Percentiles rank a stretch among this genome's conserved stretches.
These are phyloP conservation scores for Macrotis lagotis DNA, from an alignment of 2,113 vertebrate genomes.

Conservation along the genomic window DNA sequence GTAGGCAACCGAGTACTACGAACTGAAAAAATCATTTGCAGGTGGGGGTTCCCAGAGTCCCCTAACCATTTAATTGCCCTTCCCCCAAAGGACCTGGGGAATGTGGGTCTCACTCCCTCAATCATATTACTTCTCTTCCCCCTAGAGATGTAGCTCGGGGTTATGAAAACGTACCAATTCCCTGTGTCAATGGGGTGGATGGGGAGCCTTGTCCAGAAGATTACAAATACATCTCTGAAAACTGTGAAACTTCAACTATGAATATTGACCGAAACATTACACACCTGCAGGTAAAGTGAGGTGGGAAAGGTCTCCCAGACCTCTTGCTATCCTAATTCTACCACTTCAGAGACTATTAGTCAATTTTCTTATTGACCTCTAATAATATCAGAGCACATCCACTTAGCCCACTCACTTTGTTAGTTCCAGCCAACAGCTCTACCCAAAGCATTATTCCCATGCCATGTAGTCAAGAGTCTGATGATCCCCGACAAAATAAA, in stretches of 20 bases:
- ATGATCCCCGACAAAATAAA: background rate
- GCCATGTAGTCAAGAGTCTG: background rate
- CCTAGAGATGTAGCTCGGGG: conserved; percentile 92
- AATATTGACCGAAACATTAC: conserved; percentile 96
- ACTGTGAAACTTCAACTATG: conserved; percentile 95
- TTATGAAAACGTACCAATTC: conserved; percentile 93
- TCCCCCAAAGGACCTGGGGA: background rate
- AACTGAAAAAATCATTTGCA: conserved; percentile 93
- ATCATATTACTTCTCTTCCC: background rate
- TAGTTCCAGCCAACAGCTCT: background rate
- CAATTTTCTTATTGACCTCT: background rate
- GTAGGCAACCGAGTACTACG: conserved; percentile 89
- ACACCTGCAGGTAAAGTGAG: conserved; percentile 88
- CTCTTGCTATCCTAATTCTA: background rate
- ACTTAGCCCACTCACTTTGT: background rate
- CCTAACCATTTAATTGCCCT: background rate
- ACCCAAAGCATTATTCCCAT: background rate
- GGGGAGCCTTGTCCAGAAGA: conserved; percentile 92
- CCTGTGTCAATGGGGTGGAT: conserved; percentile 93
- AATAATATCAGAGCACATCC: background rate
- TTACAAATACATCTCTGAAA: conserved; percentile 95
- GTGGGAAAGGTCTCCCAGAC: background rate
- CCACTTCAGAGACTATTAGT: too few species aligned
- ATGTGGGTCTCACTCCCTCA: background rate
- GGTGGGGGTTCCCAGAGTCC: conserved; percentile 75